A percentile compares a stretch with the other conserved stretches of the same genome.
Evolutionary conservation across 2,113 vertebrate species (phyloP).

Genomic region (Rhizomys pruinosus): DNA sequence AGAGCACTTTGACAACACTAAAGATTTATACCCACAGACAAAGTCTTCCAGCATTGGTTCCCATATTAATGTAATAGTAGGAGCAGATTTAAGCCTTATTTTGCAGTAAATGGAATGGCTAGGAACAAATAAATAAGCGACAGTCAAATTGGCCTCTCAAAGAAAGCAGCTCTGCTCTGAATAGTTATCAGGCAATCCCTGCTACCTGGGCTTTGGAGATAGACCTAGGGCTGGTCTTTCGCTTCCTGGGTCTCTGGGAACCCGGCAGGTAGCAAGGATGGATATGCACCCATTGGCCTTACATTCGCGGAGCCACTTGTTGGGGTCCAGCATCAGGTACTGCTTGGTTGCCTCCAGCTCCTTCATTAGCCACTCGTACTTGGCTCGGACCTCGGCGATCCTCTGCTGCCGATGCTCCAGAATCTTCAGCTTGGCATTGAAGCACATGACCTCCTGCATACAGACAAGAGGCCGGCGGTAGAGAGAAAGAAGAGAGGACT

Average conservation of each 20-base stretch:
- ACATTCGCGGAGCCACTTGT: slow-evolving; percentile 98
- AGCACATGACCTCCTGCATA: slow-evolving; percentile 90
- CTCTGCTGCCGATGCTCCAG: slow-evolving; percentile 97
- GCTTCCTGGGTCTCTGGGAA: slow-evolving; percentile 37
- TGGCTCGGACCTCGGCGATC: slow-evolving; percentile 95
- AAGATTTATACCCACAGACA: not conserved
- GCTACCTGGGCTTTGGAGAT: slow-evolving; percentile 25
- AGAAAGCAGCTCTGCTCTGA: slow-evolving; percentile 33
- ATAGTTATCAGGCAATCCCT: not conserved
- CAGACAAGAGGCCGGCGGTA: not conserved
- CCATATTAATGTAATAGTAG: not conserved
- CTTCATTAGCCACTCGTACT: slow-evolving; percentile 96
- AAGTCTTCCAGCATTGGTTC: not conserved
- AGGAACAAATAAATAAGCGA: slow-evolving; percentile 55
- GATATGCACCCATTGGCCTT: slow-evolving; percentile 73
- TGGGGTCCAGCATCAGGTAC: slow-evolving; percentile 97
- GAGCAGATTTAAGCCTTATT: not conserved
- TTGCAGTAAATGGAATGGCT: slow-evolving; percentile 38
- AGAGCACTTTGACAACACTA: not conserved
- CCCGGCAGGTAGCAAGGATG: not conserved
- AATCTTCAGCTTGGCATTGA: slow-evolving; percentile 94
- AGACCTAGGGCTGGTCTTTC: not conserved
- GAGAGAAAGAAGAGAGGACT: slow-evolving; percentile 15
- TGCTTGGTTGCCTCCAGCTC: slow-evolving; percentile 98
- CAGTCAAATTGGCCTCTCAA: slow-evolving; percentile 10